Evolutionary conservation across 2,797 vertebrate genomes (phyloP).

Genomic region (Dendrocincla fuliginosa): DNA sequence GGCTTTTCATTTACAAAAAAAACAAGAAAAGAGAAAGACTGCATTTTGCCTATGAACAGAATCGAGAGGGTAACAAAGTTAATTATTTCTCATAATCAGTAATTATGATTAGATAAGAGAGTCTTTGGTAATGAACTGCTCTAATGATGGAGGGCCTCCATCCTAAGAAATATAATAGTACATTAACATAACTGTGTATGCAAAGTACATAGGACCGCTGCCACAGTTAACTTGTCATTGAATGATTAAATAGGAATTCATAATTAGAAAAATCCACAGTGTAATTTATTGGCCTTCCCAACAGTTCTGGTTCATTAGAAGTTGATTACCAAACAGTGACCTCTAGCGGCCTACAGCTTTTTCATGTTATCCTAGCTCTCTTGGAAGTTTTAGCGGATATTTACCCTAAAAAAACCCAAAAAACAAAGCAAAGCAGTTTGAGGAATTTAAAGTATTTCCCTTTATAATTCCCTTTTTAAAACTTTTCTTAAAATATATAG

Average conservation of each 20-base stretch:
- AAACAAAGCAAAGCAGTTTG: not conserved
- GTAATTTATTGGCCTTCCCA: slow-evolving; percentile 89
- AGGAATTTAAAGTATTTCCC: slow-evolving; percentile 20
- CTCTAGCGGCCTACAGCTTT: slow-evolving; percentile 83
- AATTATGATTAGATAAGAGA: slow-evolving; percentile 92
- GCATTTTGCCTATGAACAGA: slow-evolving; percentile 68
- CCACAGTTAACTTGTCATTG: slow-evolving; percentile 89
- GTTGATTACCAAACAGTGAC: slow-evolving; percentile 92
- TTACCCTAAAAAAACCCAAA: not conserved
- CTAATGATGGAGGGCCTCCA: slow-evolving; percentile 86
- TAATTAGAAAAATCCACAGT: slow-evolving; percentile 91
- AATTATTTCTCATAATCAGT: slow-evolving; percentile 94
- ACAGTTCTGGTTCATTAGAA: slow-evolving; percentile 92
- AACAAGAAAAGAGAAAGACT: not conserved
- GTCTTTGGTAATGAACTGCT: slow-evolving; percentile 86
- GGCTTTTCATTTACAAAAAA: not conserved
- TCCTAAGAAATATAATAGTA: slow-evolving; percentile 84
- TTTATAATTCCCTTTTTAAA: not conserved
- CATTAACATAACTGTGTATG: slow-evolving; percentile 89
- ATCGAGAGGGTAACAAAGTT: slow-evolving; percentile 82
- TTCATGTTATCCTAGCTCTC: slow-evolving; percentile 23
- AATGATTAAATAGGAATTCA: slow-evolving; percentile 95
- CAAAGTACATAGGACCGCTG: slow-evolving; percentile 80
- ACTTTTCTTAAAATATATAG: not conserved
- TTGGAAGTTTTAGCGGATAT: not conserved